These are phyloP conservation scores for Teleogryllus oceanicus DNA, from an alignment of 2,888 invertebrate species.

Conservation along the genomic window DNA sequence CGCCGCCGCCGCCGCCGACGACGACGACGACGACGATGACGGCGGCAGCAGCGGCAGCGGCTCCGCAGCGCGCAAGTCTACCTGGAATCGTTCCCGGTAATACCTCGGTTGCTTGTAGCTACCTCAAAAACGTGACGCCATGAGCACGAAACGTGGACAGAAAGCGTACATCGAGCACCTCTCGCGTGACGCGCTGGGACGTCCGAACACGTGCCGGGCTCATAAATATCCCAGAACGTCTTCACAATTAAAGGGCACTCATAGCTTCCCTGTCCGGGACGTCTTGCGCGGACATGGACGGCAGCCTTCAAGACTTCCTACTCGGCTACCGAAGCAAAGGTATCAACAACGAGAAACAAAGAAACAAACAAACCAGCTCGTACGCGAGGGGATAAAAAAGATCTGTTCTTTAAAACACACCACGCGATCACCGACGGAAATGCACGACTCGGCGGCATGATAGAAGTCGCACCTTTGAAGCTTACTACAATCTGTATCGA, in stretches of 20 bases:
- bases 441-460: not conserved
- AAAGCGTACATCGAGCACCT: not conserved
- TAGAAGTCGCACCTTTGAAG: not conserved
- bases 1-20: too few species aligned
- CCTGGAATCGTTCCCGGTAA: conserved; percentile 1
- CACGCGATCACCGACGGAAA: not conserved
- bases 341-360: too few species aligned
- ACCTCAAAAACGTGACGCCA: conserved; percentile 18
- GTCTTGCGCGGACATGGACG: too few species aligned
- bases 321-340: too few species aligned
- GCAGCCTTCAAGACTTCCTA: too few species aligned
- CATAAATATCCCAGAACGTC: not conserved
- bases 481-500: not conserved
- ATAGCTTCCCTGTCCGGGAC: too few species aligned
- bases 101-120: conserved; percentile 18
- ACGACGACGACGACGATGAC: too few species aligned
- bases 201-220: not conserved
- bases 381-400: too few species aligned
- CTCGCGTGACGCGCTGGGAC: not conserved
- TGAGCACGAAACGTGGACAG: conserved; percentile 10
- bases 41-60: too few species aligned
- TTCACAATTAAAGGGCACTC: not conserved
- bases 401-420: not conserved
- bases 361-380: too few species aligned
- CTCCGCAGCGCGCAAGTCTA: not conserved